Conservation (phyloP, 30 jellyfish, hydroid and myxozoan genomes). For the Catostylus mosaicus region DNA sequence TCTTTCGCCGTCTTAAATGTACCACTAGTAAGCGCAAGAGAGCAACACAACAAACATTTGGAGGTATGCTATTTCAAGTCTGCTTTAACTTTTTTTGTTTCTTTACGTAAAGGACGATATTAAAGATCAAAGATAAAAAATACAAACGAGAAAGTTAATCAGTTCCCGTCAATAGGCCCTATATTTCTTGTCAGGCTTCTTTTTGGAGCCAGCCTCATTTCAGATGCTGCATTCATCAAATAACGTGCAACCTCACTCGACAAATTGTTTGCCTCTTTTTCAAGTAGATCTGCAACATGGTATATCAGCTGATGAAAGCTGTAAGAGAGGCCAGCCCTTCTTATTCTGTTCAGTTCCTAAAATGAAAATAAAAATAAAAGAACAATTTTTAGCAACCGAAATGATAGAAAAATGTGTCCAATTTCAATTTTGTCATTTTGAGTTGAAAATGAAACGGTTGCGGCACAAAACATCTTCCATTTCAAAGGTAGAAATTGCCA, state of each 20-base stretch:
- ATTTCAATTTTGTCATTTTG: too few species aligned
- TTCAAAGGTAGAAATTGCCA: too few species aligned
- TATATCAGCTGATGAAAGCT: slow-evolving; percentile 72
- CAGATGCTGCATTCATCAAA: slow-evolving; percentile 88
- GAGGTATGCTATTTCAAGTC: too few species aligned
- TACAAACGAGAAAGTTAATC: too few species aligned
- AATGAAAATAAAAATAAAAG: neutral
- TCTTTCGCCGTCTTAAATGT: too few species aligned
- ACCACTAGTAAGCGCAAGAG: too few species aligned
- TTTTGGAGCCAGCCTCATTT: slow-evolving; percentile 83
- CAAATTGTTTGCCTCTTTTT: slow-evolving; percentile 75
- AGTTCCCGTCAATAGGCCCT: slow-evolving; percentile 43
- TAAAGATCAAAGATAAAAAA: neutral
- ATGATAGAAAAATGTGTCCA: too few species aligned
- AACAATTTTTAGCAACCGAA: neutral
- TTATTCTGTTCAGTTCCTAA: slow-evolving; percentile 82
- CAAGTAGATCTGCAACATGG: slow-evolving; percentile 84
- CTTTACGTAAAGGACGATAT: neutral
- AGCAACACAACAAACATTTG: too few species aligned
- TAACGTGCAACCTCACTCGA: slow-evolving; percentile 73
- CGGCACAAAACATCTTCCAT: too few species aligned
- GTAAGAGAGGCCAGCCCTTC: slow-evolving; percentile 86
- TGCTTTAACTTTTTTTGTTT: neutral
- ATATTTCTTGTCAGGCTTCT: slow-evolving; percentile 75
- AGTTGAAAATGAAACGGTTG: too few species aligned